A percentile compares a stretch with the other conserved stretches of the same genome.
phyloP scores from a whole-genome alignment of 2,888 invertebrate genomes.

The Candidula unifasciata region DNA sequence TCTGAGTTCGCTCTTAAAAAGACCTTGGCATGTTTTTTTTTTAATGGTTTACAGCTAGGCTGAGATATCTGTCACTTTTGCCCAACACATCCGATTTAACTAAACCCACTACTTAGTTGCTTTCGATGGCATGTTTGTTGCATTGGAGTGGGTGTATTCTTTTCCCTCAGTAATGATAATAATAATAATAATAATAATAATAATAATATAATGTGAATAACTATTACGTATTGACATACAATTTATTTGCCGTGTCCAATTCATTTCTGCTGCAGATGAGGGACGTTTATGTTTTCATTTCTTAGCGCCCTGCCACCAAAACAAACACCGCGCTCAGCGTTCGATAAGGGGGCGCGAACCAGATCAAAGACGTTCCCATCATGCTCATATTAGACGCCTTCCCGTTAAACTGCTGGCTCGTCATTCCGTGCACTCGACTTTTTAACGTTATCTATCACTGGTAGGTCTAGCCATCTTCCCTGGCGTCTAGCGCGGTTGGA shows the following conservation, averaged over 20 bases:
- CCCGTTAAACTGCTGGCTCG: neutral
- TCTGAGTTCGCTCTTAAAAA: no score
- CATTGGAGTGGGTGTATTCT: no score
- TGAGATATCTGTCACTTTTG: no score
- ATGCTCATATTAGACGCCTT: conserved; percentile 27
- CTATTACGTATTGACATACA: conserved; percentile 13
- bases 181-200: no score
- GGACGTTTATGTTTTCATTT: conserved; percentile 36
- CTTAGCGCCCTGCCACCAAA: conserved; percentile 16
- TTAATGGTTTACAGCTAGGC: no score
- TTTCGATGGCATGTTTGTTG: no score
- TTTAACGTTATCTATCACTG: conserved; percentile 20
- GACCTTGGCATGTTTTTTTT: no score
- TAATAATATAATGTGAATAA: neutral
- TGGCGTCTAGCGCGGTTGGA: neutral
- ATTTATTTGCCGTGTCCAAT: conserved; percentile 16
- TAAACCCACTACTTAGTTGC: no score
- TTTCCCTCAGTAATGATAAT: no score
- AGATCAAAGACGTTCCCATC: conserved; percentile 39
- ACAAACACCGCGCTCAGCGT: conserved; percentile 15
- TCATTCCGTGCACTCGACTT: neutral
- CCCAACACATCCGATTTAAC: no score
- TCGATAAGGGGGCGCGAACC: conserved; percentile 1
- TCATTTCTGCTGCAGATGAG: neutral
- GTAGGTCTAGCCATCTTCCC: conserved; percentile 9